A percentile compares a stretch with the other conserved stretches of the same genome.
phyloP scores from a whole-genome alignment of 2,888 invertebrate species.

The Andrena bucephala region DNA sequence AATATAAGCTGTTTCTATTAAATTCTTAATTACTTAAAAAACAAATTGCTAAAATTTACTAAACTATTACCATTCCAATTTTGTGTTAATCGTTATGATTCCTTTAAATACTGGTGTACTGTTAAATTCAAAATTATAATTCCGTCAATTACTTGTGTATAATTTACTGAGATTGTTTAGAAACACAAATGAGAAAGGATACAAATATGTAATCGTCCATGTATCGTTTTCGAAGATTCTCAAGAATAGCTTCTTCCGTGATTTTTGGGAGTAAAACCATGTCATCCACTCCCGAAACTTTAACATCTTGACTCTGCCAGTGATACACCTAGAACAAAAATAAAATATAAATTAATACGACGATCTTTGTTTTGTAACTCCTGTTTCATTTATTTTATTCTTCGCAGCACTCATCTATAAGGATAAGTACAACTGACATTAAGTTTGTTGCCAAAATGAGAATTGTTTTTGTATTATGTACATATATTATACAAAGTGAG shows the following conservation, averaged over 20 bases:
- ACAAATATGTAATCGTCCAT: conserved; percentile 89
- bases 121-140: no score
- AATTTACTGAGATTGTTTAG: background rate
- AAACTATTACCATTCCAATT: no score
- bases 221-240: conserved; percentile 89
- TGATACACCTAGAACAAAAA: conserved; percentile 86
- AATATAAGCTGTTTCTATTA: no score
- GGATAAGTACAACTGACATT: no score
- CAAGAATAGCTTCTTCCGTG: conserved; percentile 88
- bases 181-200: conserved; percentile 81
- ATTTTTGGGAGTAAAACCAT: conserved; percentile 89
- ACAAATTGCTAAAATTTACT: background rate
- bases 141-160: no score
- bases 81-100: no score
- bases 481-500: no score
- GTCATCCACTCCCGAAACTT: conserved; percentile 89
- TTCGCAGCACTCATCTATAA: background rate
- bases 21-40: background rate
- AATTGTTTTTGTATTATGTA: no score
- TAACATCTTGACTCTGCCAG: conserved; percentile 90
- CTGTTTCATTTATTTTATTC: background rate
- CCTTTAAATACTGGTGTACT: no score
- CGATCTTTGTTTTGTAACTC: background rate
- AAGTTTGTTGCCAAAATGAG: no score
- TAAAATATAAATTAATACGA: background rate